Conservation (phyloP, 2,113 vertebrate species). For the Tamias sibiricus region DNA sequence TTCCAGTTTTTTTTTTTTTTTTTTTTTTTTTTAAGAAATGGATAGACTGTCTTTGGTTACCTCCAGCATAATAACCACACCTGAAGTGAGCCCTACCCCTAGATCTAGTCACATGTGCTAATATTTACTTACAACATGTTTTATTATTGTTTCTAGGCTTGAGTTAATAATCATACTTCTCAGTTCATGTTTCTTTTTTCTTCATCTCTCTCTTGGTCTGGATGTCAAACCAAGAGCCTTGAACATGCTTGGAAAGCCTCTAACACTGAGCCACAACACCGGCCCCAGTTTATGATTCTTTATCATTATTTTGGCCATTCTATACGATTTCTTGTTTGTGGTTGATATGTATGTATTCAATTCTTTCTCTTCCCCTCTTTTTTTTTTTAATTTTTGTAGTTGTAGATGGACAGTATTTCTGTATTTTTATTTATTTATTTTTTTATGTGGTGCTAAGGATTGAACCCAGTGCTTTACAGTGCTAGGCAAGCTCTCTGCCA, state of each 20-base stretch:
- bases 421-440: no score
- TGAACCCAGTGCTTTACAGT: neutral
- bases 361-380: constrained; percentile 18
- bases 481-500: neutral
- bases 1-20: no score
- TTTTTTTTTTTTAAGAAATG: constrained; percentile 43
- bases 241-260: neutral
- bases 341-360: neutral
- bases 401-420: no score
- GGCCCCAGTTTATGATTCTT: neutral
- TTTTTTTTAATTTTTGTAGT: no score
- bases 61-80: neutral
- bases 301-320: constrained; percentile 7
- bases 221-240: neutral
- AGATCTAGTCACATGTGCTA: neutral
- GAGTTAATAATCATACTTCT: constrained; percentile 4
- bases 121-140: neutral
- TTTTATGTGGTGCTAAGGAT: neutral
- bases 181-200: neutral
- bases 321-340: neutral
- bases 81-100: neutral
- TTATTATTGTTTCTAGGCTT: constrained; percentile 28
- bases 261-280: neutral
- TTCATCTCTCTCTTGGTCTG: neutral
- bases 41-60: neutral